phyloP scores from a whole-genome alignment of 2,113 vertebrate species.

The Dascyllus trimaculatus region DNA sequence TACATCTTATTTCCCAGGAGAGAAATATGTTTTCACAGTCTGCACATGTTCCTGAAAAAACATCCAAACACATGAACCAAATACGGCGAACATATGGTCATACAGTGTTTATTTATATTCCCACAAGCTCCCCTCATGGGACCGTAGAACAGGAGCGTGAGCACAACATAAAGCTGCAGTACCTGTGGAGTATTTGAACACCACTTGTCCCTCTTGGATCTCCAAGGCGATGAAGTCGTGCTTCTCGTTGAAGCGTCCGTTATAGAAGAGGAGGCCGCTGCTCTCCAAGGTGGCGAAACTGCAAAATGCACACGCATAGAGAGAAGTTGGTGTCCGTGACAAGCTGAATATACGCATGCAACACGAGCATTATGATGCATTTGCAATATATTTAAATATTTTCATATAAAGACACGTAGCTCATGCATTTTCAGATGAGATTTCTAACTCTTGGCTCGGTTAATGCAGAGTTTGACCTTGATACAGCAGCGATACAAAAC shows the following conservation, averaged over 20 bases:
- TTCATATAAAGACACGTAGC: not conserved
- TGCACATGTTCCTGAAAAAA: constrained; percentile 11
- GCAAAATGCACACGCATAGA: constrained; percentile 52
- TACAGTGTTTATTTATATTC: not conserved
- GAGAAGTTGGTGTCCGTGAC: not conserved
- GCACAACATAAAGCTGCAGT: constrained; percentile 1
- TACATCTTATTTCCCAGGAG: constrained; percentile 1
- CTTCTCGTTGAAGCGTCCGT: constrained; percentile 97
- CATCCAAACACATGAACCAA: not conserved
- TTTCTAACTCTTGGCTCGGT: not conserved
- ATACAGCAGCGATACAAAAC: not conserved
- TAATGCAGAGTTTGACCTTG: not conserved
- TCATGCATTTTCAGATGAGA: not conserved
- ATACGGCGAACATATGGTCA: constrained; percentile 1
- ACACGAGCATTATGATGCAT: not conserved
- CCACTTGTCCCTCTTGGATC: constrained; percentile 94
- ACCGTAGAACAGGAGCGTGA: not conserved
- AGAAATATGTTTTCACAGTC: not conserved
- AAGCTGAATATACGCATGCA: not conserved
- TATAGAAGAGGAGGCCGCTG: constrained; percentile 95
- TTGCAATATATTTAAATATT: not conserved
- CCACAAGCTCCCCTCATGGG: not conserved
- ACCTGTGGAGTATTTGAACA: constrained; percentile 98
- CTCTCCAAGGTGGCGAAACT: constrained; percentile 95
- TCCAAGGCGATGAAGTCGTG: constrained; percentile 97